Base-by-base conservation (phyloP, 2,797 vertebrate genomes). In the Aphelocoma californica region DNA sequence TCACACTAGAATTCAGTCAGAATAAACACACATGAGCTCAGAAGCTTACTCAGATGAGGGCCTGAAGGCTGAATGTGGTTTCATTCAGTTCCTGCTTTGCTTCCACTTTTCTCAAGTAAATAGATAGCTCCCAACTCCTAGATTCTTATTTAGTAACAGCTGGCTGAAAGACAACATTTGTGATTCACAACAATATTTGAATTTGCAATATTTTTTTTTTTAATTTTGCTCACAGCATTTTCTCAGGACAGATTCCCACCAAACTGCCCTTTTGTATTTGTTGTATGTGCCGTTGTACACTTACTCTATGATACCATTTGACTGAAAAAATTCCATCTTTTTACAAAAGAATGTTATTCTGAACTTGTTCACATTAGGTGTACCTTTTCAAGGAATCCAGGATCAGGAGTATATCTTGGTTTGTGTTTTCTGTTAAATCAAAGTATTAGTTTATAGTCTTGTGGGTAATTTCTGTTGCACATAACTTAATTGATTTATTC, bases 241-340 rank as follows among this genome's bases (percentile, higher is more conserved):
- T 75, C 25, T 72, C 28, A 9, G 14, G 36, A 61, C 10, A 47
- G 5, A 81, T 34, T 64, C 8, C 18, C n/a, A 36, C 8, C 1
- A 0, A 50, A 57, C 31, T 79, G 7, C 14, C 20, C 1, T 0
- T 60, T 26, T 57, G 73, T 18, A 19, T 62, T 65, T 64, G 19
- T 44, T 56, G 14, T 50, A 26, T 0, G 0, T 1, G 2, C 7
- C 24, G 1, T 53, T 69, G 4, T 29, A 57, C n/a, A 17, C 14
- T 40, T 65, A 47, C 13, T 36, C 0, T 0, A 24, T 15, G 1
- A 32, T 17, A 53, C 2, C 6, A 10, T 47, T 62, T 53, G 11
- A 57, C 34, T n/a, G 31, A 58, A 32, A 80, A 70, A 69, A 70
- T 36, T 1, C 4, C 3, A 24, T 45, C 12, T 21, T 54, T 84